Evolutionary conservation across 2,113 vertebrate genomes (phyloP).

Genomic region (Nibea albiflora): DNA sequence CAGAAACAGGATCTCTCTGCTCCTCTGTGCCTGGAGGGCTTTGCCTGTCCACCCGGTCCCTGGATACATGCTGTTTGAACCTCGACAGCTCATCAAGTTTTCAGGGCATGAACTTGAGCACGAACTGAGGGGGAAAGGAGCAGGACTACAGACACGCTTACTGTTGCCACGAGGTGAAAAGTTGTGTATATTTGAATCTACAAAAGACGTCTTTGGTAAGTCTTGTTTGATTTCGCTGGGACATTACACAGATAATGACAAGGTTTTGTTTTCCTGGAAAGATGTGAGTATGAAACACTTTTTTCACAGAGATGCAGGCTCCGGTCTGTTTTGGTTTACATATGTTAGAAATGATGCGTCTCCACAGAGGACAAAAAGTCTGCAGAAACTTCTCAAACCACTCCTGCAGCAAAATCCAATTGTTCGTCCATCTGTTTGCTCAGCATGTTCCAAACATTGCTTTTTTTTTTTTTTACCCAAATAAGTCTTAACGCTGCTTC

Average conservation of each 20-base stretch:
- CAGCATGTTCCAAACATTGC: not conserved
- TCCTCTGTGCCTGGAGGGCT: conserved; percentile 25
- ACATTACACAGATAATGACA: not conserved
- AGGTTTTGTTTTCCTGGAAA: not conserved
- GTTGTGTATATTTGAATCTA: conserved; percentile 6
- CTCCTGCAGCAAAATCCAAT: conserved; percentile 7
- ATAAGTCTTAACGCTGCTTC: not conserved
- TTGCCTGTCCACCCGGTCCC: conserved; percentile 16
- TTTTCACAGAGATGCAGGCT: not conserved
- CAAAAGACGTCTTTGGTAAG: conserved; percentile 6
- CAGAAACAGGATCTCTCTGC: conserved; percentile 1
- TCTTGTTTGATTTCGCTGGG: not conserved
- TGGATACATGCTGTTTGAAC: conserved; percentile 40
- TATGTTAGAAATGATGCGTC: not conserved
- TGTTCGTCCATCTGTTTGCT: not conserved
- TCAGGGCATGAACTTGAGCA: conserved; percentile 26
- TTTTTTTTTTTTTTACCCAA: not conserved
- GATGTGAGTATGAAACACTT: not conserved
- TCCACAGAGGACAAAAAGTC: not conserved
- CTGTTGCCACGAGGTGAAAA: conserved; percentile 1
- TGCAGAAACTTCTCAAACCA: not conserved
- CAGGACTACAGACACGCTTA: conserved; percentile 4
- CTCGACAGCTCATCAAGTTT: conserved; percentile 29
- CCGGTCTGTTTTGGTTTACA: conserved; percentile 9
- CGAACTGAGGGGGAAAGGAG: conserved; percentile 10